These are phyloP conservation scores for Heterocephalus glaber DNA, from an alignment of 2,113 vertebrate species.

Conservation along the genomic window DNA sequence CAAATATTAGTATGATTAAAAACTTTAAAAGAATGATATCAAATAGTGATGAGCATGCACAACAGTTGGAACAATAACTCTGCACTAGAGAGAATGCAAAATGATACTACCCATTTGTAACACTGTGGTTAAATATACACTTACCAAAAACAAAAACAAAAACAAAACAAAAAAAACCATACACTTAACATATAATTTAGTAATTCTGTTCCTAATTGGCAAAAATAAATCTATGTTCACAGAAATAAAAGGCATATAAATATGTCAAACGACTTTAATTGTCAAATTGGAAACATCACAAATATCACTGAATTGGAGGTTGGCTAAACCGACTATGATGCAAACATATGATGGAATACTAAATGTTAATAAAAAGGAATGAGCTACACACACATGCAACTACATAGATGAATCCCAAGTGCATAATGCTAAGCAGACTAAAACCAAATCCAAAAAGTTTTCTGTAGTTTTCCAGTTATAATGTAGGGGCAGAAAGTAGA, in stretches of 20 bases:
- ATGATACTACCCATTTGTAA: background rate
- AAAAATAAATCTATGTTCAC: slow-evolving; percentile 18
- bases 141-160: too few relatives aligned
- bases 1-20: background rate
- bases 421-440: background rate
- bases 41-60: background rate
- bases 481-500: background rate
- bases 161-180: too few relatives aligned
- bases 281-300: background rate
- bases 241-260: background rate
- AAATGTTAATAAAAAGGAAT: background rate
- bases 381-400: background rate
- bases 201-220: background rate
- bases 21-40: background rate
- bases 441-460: background rate
- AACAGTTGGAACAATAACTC: background rate
- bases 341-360: background rate
- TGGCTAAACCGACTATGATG: background rate
- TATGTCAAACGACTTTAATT: background rate
- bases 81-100: background rate
- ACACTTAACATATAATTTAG: background rate
- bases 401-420: background rate
- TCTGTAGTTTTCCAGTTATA: background rate
- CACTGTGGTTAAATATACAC: too few relatives aligned
- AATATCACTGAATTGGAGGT: background rate